Base-by-base conservation (phyloP, 2,888 invertebrate genomes). In the Athalia cordata region DNA sequence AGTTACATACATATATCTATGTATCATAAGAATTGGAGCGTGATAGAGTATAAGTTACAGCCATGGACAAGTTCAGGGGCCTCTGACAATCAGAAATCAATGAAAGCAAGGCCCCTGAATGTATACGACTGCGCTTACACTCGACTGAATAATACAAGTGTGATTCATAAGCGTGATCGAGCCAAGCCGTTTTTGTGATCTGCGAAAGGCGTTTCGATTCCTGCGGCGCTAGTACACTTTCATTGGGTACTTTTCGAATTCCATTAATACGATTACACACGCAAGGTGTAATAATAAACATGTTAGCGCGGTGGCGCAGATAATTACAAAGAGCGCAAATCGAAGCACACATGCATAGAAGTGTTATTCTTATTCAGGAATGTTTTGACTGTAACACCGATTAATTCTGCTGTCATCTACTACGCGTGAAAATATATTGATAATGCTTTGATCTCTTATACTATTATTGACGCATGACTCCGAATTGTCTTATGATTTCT, bases 341-440 rank as follows among this genome's bases (percentile, higher is more conserved):
- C 29, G 29, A 29, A 29, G 29, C 29, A 29, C 2, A 29, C 29
- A 29, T 29, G 29, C 29, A 29, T 29, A 29, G 29, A 29, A 29
- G 29, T 11, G 68, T 68, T 15, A 67, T 52, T 68, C 43, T 68
- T 68, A 55, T 68, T 68, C 43, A 68, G 52, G 55, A 68, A 68
- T 68, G 9, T 43, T n/a, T 68, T 3, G 64, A 64, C 43, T 64
- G 43, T 11, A 68, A 68, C 13, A 13, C 7, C 15, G 15, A 61
- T 11, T 61, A 15, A 61, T 68, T 68, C 43, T 43, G n/a, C 47
- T 49, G 55, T 68, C 29, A 29, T 29, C 68, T 68, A 68, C 55
- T 68, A 68, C 68, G 68, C 68, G 52, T 68, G 66, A 68, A 68
- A 52, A 68, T 9, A 29, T 68, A 55, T 68, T 50, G 68, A 68